phyloP scores from a whole-genome alignment of 2,888 invertebrate species.

The Acanthosepion pharaonis region DNA sequence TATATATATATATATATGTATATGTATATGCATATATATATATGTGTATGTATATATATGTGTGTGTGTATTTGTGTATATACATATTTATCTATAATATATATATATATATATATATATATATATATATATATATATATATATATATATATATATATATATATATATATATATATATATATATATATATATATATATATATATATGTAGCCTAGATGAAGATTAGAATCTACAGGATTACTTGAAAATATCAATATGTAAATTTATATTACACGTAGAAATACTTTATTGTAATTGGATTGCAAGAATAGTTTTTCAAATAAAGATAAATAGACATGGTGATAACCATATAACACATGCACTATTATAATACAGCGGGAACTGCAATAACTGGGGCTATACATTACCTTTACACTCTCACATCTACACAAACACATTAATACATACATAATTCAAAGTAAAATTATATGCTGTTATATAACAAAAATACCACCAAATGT shows the following conservation, averaged over 20 bases:
- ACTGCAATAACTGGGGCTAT: neutral
- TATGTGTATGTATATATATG: neutral
- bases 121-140: neutral
- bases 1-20: too few species aligned
- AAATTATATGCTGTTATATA: neutral
- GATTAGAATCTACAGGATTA: neutral
- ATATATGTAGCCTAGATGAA: neutral
- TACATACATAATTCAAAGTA: neutral
- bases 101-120: neutral
- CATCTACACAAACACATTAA: neutral
- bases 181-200: slow-evolving; percentile 1
- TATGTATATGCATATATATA: too few species aligned
- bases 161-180: slow-evolving; percentile 13
- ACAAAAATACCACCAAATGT: neutral
- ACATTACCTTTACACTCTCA: neutral
- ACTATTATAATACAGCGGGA: neutral
- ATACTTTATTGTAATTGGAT: neutral
- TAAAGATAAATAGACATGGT: neutral
- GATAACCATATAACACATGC: neutral
- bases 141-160: neutral
- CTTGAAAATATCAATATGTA: neutral
- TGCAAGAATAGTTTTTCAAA: neutral
- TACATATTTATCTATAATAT: too few species aligned
- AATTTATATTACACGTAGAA: neutral
- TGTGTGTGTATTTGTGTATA: too few species aligned